Conservation (phyloP, 2,113 vertebrate species). For the Xiphophorus maculatus region DNA sequence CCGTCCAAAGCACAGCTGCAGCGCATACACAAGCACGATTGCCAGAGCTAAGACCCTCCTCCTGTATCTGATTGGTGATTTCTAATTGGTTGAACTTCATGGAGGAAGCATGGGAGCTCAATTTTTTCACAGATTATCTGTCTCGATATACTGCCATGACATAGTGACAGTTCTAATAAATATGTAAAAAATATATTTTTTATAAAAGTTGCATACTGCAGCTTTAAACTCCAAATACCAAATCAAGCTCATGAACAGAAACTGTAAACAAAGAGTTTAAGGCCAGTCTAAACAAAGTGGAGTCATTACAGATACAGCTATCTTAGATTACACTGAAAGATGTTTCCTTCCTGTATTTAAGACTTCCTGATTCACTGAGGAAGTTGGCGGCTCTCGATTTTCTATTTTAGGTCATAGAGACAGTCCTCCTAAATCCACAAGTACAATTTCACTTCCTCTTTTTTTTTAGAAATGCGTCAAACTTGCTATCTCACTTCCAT, state of each 20-base stretch:
- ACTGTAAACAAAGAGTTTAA: conserved; percentile 5
- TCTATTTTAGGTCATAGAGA: conserved; percentile 45
- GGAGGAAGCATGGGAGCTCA: too few species aligned
- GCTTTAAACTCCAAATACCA: not conserved
- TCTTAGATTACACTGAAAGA: conserved; percentile 20
- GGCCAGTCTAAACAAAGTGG: conserved; percentile 21
- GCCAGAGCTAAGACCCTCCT: too few species aligned
- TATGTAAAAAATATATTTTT: too few species aligned
- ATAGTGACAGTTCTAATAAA: too few species aligned
- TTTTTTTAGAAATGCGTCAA: not conserved
- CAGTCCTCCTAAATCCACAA: not conserved
- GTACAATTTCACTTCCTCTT: not conserved
- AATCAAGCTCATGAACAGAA: conserved; percentile 10
- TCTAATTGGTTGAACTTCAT: too few species aligned
- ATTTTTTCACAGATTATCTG: too few species aligned
- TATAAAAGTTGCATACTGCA: too few species aligned
- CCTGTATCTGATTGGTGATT: too few species aligned
- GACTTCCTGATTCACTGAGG: conserved; percentile 41
- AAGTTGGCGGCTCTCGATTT: conserved; percentile 40
- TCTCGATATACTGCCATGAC: too few species aligned
- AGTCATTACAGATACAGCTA: conserved; percentile 25
- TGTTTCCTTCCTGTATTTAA: conserved; percentile 54
- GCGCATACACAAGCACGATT: too few species aligned
- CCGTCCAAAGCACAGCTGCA: too few species aligned
- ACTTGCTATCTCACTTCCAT: not conserved